Evolutionary conservation across 2,113 vertebrate species (phyloP).

Genomic region (Himantopus leucocephalus): DNA sequence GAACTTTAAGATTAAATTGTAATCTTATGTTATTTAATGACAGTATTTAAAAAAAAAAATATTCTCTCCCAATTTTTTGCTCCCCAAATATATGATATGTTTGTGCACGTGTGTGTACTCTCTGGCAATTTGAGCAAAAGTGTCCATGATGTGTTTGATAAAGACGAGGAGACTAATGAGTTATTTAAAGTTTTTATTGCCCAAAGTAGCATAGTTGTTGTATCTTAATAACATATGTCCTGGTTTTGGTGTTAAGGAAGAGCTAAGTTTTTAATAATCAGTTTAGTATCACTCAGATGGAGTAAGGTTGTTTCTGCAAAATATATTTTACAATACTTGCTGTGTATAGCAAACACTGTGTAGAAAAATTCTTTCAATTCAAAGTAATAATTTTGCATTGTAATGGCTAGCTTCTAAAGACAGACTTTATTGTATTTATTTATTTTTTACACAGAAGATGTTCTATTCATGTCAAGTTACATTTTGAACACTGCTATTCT

Average conservation of each 20-base stretch:
- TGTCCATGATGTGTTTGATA: background rate
- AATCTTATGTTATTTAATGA: background rate
- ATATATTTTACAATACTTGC: background rate
- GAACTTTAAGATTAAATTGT: background rate
- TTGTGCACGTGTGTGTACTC: background rate
- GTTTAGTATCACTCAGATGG: background rate
- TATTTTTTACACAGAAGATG: background rate
- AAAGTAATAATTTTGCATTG: background rate
- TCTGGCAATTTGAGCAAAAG: background rate
- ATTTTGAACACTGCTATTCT: slow-evolving; percentile 12
- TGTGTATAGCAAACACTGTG: background rate
- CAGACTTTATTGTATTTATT: background rate
- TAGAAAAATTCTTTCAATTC: background rate
- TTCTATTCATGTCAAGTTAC: background rate
- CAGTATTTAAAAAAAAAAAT: background rate
- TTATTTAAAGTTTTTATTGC: background rate
- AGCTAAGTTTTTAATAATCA: background rate
- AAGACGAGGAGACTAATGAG: background rate
- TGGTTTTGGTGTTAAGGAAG: background rate
- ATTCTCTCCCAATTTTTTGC: background rate
- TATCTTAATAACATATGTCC: background rate
- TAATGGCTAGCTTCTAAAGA: background rate
- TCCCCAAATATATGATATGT: background rate
- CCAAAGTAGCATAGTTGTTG: background rate
- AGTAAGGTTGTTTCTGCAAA: background rate